Evolutionary conservation across 2,888 invertebrate species (phyloP).

Genomic region (Dascillus cervinus): DNA sequence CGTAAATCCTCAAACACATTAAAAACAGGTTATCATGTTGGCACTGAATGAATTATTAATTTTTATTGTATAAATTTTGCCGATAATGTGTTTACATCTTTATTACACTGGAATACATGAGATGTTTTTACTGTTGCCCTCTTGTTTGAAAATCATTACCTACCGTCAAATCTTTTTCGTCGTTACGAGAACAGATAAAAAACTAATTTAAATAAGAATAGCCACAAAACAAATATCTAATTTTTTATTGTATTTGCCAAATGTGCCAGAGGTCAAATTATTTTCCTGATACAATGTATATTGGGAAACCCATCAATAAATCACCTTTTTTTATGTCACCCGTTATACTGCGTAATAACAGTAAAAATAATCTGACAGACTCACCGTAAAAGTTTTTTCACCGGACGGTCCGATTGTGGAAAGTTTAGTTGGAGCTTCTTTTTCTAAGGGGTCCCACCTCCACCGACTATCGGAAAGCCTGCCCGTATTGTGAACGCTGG

Average conservation of each 20-base stretch:
- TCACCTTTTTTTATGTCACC: no score
- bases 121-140: conserved; percentile 9
- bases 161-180: no score
- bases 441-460: conserved; percentile 33
- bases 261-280: no score
- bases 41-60: conserved; percentile 16
- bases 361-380: conserved; percentile 9
- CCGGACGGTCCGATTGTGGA: conserved; percentile 35
- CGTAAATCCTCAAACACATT: no score
- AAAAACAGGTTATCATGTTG: conserved; percentile 15
- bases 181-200: no score
- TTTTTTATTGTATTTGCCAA: no score
- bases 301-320: no score
- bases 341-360: background rate
- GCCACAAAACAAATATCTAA: no score
- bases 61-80: conserved; percentile 13
- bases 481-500: conserved; percentile 23
- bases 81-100: conserved; percentile 14
- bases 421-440: conserved; percentile 27
- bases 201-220: no score
- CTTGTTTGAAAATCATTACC: conserved; percentile 16
- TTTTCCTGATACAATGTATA: no score
- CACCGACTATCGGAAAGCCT: conserved; percentile 27
- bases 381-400: conserved; percentile 42
- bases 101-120: conserved; percentile 7